Base-by-base conservation (phyloP, 1,140 invertebrate species). In the Thaumetopoea pityocampa region DNA sequence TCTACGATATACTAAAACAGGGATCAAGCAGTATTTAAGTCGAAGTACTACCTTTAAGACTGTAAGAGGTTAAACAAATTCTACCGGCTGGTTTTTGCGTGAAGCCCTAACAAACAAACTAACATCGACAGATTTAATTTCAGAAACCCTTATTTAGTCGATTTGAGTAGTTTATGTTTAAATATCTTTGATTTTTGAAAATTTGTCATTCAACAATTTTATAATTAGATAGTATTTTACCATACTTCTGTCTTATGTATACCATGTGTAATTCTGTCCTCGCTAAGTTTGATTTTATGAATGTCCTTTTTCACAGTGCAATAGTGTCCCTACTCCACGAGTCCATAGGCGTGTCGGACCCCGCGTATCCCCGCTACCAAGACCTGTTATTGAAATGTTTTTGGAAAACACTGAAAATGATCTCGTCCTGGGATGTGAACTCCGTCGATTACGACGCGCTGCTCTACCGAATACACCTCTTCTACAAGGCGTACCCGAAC, bases 351-450 rank as follows among this genome's bases (percentile, higher is more conserved):
- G 69, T 68, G n/a, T 32, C 42, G 6, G 78, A 66, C 29, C 87
- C 87, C 30, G 82, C 87, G 34, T 88, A 85, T 49, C 87, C 87
- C 7, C 92, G 94, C 36, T 96, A 92, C 67, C 90, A 90, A 51
- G 95, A 94, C 61, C 78, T 94, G 30, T 91, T 94, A 23, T 95
- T 93, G 90, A 97, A 96, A 81, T 97, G 92, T 76, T 89, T 93
- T 51, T 98, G 90, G 95, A 94, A 95, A 80, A 91, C 94, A 15
- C 89, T 94, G 5, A 92, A 94, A 62, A 89, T 92, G 62, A 90
- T 96, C 43, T 89, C 91, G 1, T 88, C 89, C 8, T 93, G 92
- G 88, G 89, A 91, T 20, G 88, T 90, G 10, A 88, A 90, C 51
- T 90, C 93, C 5, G 87, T 96, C 17, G 90, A 94, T 74, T 92